Evolutionary conservation across 1,140 invertebrate species (phyloP).

Genomic region (Colletes latitarsis): DNA sequence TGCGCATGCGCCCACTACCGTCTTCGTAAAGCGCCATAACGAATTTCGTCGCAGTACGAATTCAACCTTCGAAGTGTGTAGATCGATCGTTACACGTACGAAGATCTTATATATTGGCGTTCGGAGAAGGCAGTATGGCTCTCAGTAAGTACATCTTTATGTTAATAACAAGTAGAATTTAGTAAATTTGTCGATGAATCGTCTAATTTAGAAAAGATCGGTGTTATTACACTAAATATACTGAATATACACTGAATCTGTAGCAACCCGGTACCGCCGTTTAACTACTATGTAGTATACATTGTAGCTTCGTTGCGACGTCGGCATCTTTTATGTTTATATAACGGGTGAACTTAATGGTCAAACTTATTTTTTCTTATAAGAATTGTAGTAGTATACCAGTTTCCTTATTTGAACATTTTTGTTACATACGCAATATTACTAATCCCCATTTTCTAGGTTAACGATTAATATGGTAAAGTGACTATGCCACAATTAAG

Average conservation of each 20-base stretch:
- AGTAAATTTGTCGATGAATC: too few relatives aligned
- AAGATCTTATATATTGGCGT: background rate
- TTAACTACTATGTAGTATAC: too few relatives aligned
- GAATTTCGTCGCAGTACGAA: slow-evolving; percentile 46
- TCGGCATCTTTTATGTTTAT: too few relatives aligned
- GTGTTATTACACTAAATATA: too few relatives aligned
- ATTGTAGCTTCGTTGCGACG: too few relatives aligned
- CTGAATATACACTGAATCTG: too few relatives aligned
- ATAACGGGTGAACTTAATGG: too few relatives aligned
- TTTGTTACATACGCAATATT: background rate
- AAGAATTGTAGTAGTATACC: too few relatives aligned
- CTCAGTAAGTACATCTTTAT: slow-evolving; percentile 48
- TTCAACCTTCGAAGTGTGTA: background rate
- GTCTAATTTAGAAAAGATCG: background rate
- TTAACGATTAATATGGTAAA: background rate
- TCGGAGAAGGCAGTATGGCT: slow-evolving; percentile 44
- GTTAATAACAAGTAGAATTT: background rate
- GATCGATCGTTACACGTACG: background rate
- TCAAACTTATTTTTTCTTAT: too few relatives aligned
- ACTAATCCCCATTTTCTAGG: background rate
- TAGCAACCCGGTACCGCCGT: too few relatives aligned
- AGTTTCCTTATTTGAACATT: background rate
- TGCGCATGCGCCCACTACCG: background rate
- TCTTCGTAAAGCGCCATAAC: slow-evolving; percentile 17
- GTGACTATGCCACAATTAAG: too few relatives aligned